Percentiles rank a stretch among this genome's conserved stretches.
These are phyloP conservation scores for Salminus brasiliensis DNA, from an alignment of 2,113 vertebrate species.

Conservation along the genomic window DNA sequence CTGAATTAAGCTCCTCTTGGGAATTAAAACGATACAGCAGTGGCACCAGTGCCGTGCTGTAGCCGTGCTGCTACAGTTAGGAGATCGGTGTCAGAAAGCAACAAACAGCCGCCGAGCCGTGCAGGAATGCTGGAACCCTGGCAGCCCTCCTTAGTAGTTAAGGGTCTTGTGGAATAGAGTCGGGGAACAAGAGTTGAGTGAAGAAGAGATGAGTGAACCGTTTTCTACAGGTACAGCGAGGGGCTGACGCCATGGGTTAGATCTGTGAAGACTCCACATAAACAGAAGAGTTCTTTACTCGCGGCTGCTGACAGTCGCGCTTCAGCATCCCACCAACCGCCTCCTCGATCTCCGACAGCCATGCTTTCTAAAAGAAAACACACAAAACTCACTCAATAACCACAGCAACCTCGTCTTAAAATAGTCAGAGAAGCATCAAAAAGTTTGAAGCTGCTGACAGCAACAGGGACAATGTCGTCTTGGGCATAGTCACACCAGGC, in stretches of 20 bases:
- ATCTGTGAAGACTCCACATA: slow-evolving; percentile 81
- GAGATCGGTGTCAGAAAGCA: neutral
- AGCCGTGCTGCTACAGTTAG: neutral
- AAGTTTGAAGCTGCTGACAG: no score
- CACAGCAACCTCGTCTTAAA: no score
- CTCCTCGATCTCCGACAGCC: slow-evolving; percentile 83
- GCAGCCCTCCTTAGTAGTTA: slow-evolving; percentile 7
- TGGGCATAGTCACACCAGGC: no score
- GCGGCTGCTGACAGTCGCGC: slow-evolving; percentile 67
- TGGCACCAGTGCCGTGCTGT: neutral
- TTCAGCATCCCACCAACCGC: slow-evolving; percentile 74
- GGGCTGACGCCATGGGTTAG: slow-evolving; percentile 50
- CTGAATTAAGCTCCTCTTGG: neutral
- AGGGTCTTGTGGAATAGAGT: neutral
- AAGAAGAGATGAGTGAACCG: neutral
- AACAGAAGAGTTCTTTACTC: slow-evolving; percentile 63
- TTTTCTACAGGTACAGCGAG: neutral
- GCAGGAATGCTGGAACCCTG: neutral
- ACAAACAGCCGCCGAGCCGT: neutral
- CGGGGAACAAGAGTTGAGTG: neutral
- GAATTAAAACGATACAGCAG: neutral
- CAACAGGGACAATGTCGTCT: no score
- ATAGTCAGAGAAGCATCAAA: no score
- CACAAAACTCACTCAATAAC: neutral
- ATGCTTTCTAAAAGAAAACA: slow-evolving; percentile 80